A percentile compares a stretch with the other conserved stretches of the same genome.
These are phyloP conservation scores for Meteorus sp. DNA, from an alignment of 1,140 invertebrate species.

Conservation along the genomic window DNA sequence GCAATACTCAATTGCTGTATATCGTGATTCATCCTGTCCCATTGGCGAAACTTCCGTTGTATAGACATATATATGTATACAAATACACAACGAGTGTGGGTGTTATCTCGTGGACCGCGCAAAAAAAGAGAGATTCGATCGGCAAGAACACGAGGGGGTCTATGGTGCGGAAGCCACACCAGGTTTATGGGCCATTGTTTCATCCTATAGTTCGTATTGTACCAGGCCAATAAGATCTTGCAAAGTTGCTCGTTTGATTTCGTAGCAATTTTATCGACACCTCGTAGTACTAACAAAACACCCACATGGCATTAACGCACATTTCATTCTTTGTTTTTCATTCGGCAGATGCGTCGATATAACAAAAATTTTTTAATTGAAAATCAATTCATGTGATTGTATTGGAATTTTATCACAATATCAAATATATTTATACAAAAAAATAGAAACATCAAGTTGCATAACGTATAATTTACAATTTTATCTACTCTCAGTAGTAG, in stretches of 20 bases:
- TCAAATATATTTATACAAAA: no score
- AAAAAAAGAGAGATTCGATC: conserved; percentile 12
- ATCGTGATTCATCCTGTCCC: neutral
- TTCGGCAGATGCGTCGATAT: no score
- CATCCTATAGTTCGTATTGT: conserved; percentile 7
- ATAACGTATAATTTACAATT: no score
- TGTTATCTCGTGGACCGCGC: neutral
- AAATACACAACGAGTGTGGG: neutral
- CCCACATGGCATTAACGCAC: no score
- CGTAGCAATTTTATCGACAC: conserved; percentile 4
- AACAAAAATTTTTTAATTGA: no score
- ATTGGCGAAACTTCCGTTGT: neutral
- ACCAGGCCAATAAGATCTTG: conserved; percentile 7
- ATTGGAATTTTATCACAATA: no score
- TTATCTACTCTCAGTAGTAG: no score
- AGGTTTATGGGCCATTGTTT: conserved; percentile 18
- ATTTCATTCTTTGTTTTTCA: no score
- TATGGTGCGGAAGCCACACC: neutral
- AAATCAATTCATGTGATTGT: no score
- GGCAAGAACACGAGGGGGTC: no score
- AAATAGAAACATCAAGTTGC: no score
- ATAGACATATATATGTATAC: neutral
- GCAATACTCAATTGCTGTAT: conserved; percentile 40
- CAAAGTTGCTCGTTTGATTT: neutral
- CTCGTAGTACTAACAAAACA: no score